These are phyloP conservation scores for Xiphydria camelus DNA, from an alignment of 2,888 invertebrate genomes.

Conservation along the genomic window DNA sequence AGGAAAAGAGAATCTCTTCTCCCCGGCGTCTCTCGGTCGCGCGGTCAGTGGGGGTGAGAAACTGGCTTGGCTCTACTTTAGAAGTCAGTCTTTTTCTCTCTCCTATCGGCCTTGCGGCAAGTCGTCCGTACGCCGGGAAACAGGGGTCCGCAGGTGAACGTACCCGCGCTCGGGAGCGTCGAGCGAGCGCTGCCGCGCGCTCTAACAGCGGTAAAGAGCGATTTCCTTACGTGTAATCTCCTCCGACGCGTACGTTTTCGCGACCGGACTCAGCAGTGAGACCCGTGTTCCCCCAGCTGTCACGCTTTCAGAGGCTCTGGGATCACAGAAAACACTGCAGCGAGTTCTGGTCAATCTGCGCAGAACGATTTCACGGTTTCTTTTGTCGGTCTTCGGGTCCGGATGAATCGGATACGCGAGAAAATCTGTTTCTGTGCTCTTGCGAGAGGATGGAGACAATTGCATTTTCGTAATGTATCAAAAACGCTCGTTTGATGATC, in stretches of 20 bases:
- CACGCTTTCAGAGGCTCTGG: constrained; percentile 47
- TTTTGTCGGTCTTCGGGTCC: no score
- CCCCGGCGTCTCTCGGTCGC: constrained; percentile 34
- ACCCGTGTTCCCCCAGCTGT: constrained; percentile 55
- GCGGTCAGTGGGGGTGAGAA: constrained; percentile 67
- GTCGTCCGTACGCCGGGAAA: constrained; percentile 36
- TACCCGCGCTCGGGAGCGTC: no score
- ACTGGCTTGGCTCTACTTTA: constrained; percentile 66
- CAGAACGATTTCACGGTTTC: no score
- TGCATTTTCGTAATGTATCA: no score
- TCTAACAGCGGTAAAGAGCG: no score
- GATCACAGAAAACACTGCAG: constrained; percentile 55
- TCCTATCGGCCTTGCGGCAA: constrained; percentile 69
- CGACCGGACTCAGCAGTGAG: constrained; percentile 56
- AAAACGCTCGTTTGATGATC: no score
- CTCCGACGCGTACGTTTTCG: no score
- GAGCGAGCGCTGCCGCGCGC: no score
- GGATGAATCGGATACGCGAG: no score
- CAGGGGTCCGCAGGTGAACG: neutral
- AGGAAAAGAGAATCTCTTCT: constrained; percentile 6
- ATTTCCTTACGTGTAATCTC: no score
- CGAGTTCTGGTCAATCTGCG: constrained; percentile 43
- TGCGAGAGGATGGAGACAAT: no score
- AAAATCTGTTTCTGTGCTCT: no score
- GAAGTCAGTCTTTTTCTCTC: constrained; percentile 81